Conservation (phyloP, 37 sponge, comb jelly and placozoan species). For the Aphrocallistes beatrix region DNA sequence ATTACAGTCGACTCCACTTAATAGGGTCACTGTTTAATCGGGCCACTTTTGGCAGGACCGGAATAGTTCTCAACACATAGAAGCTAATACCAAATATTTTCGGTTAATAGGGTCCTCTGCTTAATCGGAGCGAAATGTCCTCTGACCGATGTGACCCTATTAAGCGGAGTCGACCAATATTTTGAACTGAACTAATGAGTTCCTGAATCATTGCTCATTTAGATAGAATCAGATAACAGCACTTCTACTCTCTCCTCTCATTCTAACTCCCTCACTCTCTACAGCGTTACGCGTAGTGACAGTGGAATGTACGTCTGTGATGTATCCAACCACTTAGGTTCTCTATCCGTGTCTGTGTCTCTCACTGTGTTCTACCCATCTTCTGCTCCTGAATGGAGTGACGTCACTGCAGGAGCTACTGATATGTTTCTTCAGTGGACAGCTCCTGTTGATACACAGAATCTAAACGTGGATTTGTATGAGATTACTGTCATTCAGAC, state of each 20-base stretch:
- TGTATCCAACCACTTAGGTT: background rate
- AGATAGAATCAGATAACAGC: too few relatives aligned
- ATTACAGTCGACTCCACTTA: too few relatives aligned
- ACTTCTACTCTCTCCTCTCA: background rate
- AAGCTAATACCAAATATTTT: too few relatives aligned
- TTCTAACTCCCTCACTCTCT: background rate
- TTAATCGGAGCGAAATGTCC: too few relatives aligned
- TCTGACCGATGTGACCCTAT: too few relatives aligned
- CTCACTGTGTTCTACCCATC: background rate
- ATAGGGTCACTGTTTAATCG: too few relatives aligned
- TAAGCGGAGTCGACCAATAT: too few relatives aligned
- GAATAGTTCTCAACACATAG: too few relatives aligned
- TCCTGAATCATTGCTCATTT: too few relatives aligned
- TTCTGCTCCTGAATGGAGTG: background rate
- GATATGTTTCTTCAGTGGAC: background rate
- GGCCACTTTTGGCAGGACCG: too few relatives aligned
- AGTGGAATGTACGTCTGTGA: background rate
- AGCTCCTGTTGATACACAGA: background rate
- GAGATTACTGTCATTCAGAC: background rate
- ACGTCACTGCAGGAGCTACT: background rate
- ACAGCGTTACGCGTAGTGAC: background rate
- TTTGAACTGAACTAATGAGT: too few relatives aligned
- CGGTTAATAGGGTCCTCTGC: too few relatives aligned
- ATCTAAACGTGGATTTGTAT: background rate
- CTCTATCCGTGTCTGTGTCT: background rate